Evolutionary conservation across 1,140 invertebrate species (phyloP).

Genomic region (Drosophila tristis): DNA sequence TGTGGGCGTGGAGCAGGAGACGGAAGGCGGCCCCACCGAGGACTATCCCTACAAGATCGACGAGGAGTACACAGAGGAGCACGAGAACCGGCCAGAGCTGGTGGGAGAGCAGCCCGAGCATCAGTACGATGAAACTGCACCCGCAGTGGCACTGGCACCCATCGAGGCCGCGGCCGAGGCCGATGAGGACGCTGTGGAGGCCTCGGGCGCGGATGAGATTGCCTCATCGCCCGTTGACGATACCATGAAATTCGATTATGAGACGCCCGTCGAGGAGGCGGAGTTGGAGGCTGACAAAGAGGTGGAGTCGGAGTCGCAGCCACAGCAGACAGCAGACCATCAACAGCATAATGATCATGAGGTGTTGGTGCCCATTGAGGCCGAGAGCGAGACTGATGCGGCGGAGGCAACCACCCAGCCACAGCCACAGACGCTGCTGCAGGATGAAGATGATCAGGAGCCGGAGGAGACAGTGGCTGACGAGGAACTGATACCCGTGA

Average conservation of each 20-base stretch:
- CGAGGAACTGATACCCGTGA: conserved; percentile 72
- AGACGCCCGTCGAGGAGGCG: conserved; percentile 49
- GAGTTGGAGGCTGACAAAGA: conserved; percentile 26
- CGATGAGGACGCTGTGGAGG: conserved; percentile 39
- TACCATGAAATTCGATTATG: conserved; percentile 83
- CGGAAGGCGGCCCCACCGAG: conserved; percentile 59
- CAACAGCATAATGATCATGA: conserved; percentile 20
- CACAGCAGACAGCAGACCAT: conserved; percentile 6
- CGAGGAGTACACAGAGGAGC: conserved; percentile 73
- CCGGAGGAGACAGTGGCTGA: conserved; percentile 39
- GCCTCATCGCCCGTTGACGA: conserved; percentile 59
- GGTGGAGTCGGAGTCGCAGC: conserved; percentile 15
- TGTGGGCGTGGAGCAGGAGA: conserved; percentile 44
- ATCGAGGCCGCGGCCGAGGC: conserved; percentile 15
- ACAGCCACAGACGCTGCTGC: conserved; percentile 24
- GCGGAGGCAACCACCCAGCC: conserved; percentile 37
- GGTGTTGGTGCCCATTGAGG: conserved; percentile 48
- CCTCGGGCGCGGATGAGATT: conserved; percentile 61
- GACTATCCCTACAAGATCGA: conserved; percentile 83
- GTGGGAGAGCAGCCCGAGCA: conserved; percentile 26
- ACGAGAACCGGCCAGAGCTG: conserved; percentile 53
- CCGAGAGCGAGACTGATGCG: conserved; percentile 44
- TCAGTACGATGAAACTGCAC: conserved; percentile 9
- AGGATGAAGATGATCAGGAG: conserved; percentile 30
- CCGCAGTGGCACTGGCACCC: conserved; percentile 4